A percentile compares a stretch with the other conserved stretches of the same genome.
Conservation (phyloP, 1,140 invertebrate genomes). For the Formica exsecta region DNA sequence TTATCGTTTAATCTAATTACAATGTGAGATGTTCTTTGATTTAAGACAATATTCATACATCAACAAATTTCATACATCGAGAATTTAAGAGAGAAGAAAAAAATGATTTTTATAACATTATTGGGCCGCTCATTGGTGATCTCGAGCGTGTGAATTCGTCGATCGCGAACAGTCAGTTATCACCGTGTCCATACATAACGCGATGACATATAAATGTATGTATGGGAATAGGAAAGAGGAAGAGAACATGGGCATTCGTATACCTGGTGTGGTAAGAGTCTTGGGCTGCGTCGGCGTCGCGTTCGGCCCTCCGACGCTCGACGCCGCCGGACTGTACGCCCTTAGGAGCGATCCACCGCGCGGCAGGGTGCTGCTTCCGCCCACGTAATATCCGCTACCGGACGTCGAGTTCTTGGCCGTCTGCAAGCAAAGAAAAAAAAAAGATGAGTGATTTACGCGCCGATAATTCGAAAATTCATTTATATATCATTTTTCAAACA, state of each 20-base stretch:
- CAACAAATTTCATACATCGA: not conserved
- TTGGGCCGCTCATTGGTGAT: conserved; percentile 48
- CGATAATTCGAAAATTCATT: not conserved
- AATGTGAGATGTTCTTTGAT: not conserved
- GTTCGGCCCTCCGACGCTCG: conserved; percentile 81
- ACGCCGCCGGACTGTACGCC: conserved; percentile 89
- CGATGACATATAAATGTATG: not conserved
- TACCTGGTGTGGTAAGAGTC: conserved; percentile 82
- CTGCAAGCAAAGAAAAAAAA: conserved; percentile 78
- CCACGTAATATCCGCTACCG: conserved; percentile 88
- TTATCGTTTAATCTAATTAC: not conserved
- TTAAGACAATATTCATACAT: not conserved
- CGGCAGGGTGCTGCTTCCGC: conserved; percentile 88
- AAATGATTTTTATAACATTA: not conserved
- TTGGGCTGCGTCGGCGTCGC: conserved; percentile 81
- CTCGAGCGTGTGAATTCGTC: conserved; percentile 4
- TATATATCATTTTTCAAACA: not conserved
- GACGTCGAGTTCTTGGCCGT: conserved; percentile 84
- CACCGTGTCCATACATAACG: not conserved
- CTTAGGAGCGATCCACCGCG: conserved; percentile 89
- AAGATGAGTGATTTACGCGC: not conserved
- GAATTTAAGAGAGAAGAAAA: not conserved
- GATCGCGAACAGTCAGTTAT: not conserved
- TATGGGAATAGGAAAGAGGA: not conserved
- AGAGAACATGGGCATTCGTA: conserved; percentile 39